Base-by-base conservation (phyloP, 2,888 invertebrate species). In the Aproaerema taeniolella region DNA sequence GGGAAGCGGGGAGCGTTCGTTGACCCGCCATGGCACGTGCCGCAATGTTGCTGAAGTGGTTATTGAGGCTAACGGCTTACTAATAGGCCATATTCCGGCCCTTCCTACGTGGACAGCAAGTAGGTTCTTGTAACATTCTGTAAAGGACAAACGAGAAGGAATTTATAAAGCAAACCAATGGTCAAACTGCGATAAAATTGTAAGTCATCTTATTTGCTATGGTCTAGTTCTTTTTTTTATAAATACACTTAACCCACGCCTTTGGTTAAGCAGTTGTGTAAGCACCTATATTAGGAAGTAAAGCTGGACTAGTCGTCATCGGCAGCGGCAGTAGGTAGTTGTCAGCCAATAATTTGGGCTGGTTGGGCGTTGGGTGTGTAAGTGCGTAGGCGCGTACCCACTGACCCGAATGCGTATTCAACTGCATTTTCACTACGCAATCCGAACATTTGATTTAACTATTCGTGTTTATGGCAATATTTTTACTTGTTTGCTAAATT, bases 381-480 rank as follows among this genome's bases (percentile, higher is more conserved):
- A 49, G 26, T 39, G 47, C 41, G 46, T 43, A 29, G 42, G 42
- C 39, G 52, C 58, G 58, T 62, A 68, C 64, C 60, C 64, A 68
- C 59, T 74, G 70, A 76, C 75, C 73, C 63, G 54, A 71, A 74
- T 74, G 49, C 26, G 15, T 15, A 12, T 13, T 20, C 13, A n/a
- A 62, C 62, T 65, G 67, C 66, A 68, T 66, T 78, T 70, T 73
- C 63, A 67, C 72, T 69, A 67, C 53, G 66, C 54, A 68, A 63
- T 49, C 26, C 28, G 25, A n/a, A 38, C 30, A 11, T 33, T 25
- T 33, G 20, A 10, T 26, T 26, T n/a, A 9, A n/a, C n/a, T n/a
- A n/a, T n/a, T n/a, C n/a, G n/a, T n/a, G n/a, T n/a, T n/a, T n/a
- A n/a, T n/a, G n/a, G n/a, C n/a, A n/a, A n/a, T n/a, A n/a, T n/a